Conservation (phyloP, 1,140 invertebrate species). For the Littorina saxatilis region DNA sequence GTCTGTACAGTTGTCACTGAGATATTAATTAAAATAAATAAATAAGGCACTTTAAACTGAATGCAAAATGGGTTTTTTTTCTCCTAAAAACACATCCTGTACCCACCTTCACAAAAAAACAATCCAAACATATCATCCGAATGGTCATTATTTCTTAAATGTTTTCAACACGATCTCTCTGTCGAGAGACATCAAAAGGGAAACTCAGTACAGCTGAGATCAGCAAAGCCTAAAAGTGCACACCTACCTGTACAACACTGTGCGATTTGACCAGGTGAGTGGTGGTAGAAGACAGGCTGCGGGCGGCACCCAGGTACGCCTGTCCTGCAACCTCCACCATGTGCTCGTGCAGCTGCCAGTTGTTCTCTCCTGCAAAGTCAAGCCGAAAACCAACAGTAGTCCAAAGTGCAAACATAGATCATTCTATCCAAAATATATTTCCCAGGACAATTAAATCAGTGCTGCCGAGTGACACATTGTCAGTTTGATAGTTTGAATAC, state of each 20-base stretch:
- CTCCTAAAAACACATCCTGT: background rate
- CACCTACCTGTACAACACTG: conserved; percentile 60
- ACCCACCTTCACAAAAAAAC: background rate
- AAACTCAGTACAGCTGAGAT: too few relatives aligned
- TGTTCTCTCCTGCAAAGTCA: conserved; percentile 59
- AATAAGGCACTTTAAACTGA: too few relatives aligned
- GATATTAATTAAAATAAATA: too few relatives aligned
- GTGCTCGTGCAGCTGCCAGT: conserved; percentile 56
- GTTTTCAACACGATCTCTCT: too few relatives aligned
- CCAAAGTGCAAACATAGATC: background rate
- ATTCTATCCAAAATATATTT: background rate
- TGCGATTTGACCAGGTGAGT: conserved; percentile 65
- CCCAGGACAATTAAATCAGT: background rate
- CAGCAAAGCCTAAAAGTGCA: too few relatives aligned
- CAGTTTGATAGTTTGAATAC: too few relatives aligned
- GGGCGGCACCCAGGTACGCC: conserved; percentile 56
- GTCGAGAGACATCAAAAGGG: too few relatives aligned
- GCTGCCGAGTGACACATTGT: background rate
- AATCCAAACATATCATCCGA: background rate
- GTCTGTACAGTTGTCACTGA: too few relatives aligned
- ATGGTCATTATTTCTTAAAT: too few relatives aligned
- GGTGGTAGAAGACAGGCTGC: conserved; percentile 59
- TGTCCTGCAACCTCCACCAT: conserved; percentile 61
- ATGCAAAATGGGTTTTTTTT: too few relatives aligned
- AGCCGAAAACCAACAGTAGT: background rate